Conservation (phyloP, 2,113 vertebrate genomes). For the Aramus guarauna region DNA sequence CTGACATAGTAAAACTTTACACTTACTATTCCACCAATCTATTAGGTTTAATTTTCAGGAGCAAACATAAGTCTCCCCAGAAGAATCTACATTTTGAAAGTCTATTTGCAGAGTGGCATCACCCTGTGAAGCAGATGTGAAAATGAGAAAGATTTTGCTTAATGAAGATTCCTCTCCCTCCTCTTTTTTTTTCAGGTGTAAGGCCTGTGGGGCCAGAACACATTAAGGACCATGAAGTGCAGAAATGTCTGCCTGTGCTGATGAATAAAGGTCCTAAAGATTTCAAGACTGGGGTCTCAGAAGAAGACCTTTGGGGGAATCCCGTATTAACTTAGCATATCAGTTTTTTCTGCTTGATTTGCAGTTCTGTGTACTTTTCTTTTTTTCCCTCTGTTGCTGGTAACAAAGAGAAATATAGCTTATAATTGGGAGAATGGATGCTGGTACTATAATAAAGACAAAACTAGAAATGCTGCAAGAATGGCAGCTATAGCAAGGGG, state of each 20-base stretch:
- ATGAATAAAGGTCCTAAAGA: background rate
- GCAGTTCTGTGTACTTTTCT: background rate
- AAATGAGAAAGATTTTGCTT: background rate
- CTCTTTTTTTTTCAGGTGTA: background rate
- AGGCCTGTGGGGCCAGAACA: background rate
- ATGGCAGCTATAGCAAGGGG: background rate
- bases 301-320: background rate
- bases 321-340: background rate
- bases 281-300: background rate
- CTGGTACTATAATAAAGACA: slow-evolving; percentile 27
- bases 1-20: background rate
- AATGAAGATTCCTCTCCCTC: background rate
- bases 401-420: slow-evolving; percentile 9
- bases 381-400: background rate
- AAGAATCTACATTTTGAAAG: background rate
- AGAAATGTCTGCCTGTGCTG: background rate
- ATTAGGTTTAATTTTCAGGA: background rate
- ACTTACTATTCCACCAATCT: background rate
- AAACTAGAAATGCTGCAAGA: slow-evolving; percentile 1
- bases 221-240: background rate
- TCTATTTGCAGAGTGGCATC: background rate
- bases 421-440: background rate
- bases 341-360: background rate
- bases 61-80: background rate
- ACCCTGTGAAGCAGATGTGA: background rate